Evolutionary conservation across 2,113 vertebrate genomes (phyloP), one percentile per base, ranked within the genome.

Genomic region (Chloropsis hardwickii): DNA sequence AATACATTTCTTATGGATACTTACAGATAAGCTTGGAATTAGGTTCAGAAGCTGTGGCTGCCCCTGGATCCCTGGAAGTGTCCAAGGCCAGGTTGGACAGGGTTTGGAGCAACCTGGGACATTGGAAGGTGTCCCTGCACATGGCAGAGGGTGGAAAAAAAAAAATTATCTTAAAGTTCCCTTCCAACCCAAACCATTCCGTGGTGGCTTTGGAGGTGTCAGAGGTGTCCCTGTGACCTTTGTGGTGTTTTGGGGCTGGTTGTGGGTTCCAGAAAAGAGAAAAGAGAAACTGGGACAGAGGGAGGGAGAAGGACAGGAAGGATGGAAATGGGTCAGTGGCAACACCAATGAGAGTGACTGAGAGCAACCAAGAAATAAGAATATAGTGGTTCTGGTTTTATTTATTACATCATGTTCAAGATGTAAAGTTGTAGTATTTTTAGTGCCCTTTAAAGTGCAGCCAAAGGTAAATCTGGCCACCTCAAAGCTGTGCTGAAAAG

Each of bases 1-100:
- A 4, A 33, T 11, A 6, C 0, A 0, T 70, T 87, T 67, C 40
- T 86, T 25, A 12, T 5, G 22, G 44, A 15, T 27, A 9, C 1
- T 6, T 24, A 47, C 3, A 35, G 48, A 35, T 7, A 12, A 82
- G 1, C 7, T 76, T 64, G 64, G 54, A 12, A 14, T 83, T 84
- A 44, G 33, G 17, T 50, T 84, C 39, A 57, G 86, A 31, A 42
- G 42, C 35, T 65, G 44, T 37, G 76, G 37, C 42, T 73, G 44
- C 6, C 22, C 19, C 19, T 65, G 60, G 11, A 42, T 88, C 25
- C 18, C 42, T 50, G 50, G 17, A 1, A 73, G 8, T 58, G 37
- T 6, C 60, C 67, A 50, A 73, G 37, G 44, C 22, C 76, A 37
- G 50, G 50, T 0, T 88, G 76, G 66, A 19, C 0, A 1, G 25